A percentile compares a stretch with the other conserved stretches of the same genome.
Conservation (phyloP, 2,797 vertebrate species). For the Rhabdomys pumilio region DNA sequence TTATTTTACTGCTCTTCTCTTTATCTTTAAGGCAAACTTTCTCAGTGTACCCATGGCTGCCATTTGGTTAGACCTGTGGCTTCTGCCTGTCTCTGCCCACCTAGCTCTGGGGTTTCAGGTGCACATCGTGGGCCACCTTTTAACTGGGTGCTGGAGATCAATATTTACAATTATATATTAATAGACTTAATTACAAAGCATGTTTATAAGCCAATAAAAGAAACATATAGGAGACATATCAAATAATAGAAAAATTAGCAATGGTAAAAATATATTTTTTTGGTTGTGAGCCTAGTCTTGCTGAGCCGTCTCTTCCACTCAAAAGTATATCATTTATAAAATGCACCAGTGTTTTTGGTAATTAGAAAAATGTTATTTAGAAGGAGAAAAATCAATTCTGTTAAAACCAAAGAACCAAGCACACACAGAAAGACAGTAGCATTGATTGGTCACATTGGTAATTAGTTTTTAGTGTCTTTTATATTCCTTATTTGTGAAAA, state of each 20-base stretch:
- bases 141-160: neutral
- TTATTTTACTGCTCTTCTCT: neutral
- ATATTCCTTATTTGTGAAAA: constrained; percentile 33
- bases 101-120: neutral
- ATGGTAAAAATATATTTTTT: neutral
- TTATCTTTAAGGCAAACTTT: neutral
- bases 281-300: neutral
- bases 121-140: neutral
- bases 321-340: neutral
- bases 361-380: constrained; percentile 37
- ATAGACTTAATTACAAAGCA: neutral
- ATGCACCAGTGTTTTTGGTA: neutral
- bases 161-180: constrained; percentile 21
- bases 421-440: neutral
- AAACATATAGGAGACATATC: neutral
- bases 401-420: neutral
- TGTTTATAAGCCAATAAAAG: constrained; percentile 33
- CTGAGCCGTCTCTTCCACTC: neutral
- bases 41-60: neutral
- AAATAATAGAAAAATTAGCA: constrained; percentile 42
- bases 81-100: neutral
- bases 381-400: neutral
- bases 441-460: neutral
- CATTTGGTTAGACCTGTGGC: neutral
- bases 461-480: constrained; percentile 34